Conservation (phyloP, 2,888 invertebrate species). For the Parochlus steinenii region DNA sequence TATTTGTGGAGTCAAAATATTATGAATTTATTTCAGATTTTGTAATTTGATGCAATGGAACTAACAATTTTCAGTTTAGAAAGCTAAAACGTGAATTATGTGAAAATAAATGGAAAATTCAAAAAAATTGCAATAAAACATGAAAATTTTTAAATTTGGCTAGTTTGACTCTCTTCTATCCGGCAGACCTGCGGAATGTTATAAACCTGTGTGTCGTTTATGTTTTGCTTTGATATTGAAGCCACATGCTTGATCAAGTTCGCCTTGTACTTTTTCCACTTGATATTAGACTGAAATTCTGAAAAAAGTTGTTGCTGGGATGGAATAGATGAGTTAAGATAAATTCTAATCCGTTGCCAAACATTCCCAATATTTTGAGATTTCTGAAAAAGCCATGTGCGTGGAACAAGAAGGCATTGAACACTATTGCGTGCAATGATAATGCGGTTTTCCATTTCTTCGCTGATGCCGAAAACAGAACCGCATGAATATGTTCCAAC, state of each 20-base stretch:
- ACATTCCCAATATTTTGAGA: slow-evolving; percentile 27
- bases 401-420: slow-evolving; percentile 49
- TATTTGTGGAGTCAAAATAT: no score
- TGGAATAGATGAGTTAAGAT: slow-evolving; percentile 24
- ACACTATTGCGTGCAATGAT: slow-evolving; percentile 46
- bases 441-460: slow-evolving; percentile 46
- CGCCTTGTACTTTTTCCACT: slow-evolving; percentile 24
- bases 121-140: slow-evolving; percentile 5
- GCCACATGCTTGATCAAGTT: slow-evolving; percentile 13
- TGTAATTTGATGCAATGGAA: no score
- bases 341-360: slow-evolving; percentile 24
- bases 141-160: slow-evolving; percentile 1
- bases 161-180: slow-evolving; percentile 20
- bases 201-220: slow-evolving; percentile 19
- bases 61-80: no score
- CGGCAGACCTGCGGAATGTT: slow-evolving; percentile 28
- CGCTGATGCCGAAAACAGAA: slow-evolving; percentile 48
- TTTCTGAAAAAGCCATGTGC: slow-evolving; percentile 47
- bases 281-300: slow-evolving; percentile 21
- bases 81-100: no score
- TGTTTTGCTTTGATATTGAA: not conserved
- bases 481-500: slow-evolving; percentile 25
- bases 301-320: slow-evolving; percentile 22
- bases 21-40: no score
- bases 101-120: not conserved